These are phyloP conservation scores for Heliothis peltigera DNA, from an alignment of 2,888 invertebrate species.

Conservation along the genomic window DNA sequence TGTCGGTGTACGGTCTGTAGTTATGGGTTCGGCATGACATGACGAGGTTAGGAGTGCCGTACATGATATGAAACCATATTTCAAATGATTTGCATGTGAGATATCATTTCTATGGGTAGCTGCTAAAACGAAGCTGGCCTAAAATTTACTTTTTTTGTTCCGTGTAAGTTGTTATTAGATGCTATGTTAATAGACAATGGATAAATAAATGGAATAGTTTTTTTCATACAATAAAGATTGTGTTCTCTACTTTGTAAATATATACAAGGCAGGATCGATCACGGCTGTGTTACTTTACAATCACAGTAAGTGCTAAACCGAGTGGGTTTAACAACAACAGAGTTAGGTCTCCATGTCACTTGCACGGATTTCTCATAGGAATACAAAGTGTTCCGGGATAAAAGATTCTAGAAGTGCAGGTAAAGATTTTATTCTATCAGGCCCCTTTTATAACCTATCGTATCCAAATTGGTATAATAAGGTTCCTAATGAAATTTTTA, in stretches of 20 bases:
- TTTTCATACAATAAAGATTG: not conserved
- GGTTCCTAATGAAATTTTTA: no score
- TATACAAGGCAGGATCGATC: not conserved
- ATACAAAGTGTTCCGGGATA: not conserved
- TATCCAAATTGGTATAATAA: not conserved
- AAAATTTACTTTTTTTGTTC: not conserved
- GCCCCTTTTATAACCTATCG: no score
- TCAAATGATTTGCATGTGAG: constrained; percentile 50
- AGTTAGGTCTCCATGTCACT: not conserved
- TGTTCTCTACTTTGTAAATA: not conserved
- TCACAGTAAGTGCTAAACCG: not conserved
- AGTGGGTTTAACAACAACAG: not conserved
- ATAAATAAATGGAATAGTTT: not conserved
- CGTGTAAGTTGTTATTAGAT: no score
- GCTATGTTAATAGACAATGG: no score
- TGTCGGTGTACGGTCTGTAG: constrained; percentile 39
- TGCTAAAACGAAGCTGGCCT: not conserved
- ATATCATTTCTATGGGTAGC: constrained; percentile 30
- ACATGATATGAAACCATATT: constrained; percentile 44
- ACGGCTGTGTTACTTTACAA: constrained; percentile 1
- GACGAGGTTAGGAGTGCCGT: constrained; percentile 34
- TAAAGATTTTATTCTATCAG: not conserved
- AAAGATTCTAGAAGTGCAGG: not conserved
- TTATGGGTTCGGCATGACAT: constrained; percentile 50
- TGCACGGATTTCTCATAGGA: not conserved